These are phyloP conservation scores for Drosophila sp. DNA, from an alignment of 1,140 invertebrate genomes.

Conservation along the genomic window DNA sequence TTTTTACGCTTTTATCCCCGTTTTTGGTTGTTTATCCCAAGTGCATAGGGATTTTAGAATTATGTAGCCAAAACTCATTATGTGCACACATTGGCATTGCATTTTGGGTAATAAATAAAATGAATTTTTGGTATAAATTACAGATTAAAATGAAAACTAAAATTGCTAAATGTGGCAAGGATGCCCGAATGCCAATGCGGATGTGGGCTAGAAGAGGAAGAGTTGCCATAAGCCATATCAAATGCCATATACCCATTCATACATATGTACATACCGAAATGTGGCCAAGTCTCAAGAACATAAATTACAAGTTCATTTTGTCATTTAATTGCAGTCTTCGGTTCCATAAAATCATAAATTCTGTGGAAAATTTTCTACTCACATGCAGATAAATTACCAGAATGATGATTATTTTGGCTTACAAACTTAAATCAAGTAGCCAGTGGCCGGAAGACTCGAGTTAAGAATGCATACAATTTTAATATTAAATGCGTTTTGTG, in stretches of 20 bases:
- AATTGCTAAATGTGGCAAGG: constrained; percentile 59
- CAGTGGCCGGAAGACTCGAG: constrained; percentile 27
- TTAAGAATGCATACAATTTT: constrained; percentile 79
- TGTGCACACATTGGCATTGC: constrained; percentile 55
- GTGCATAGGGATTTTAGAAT: constrained; percentile 24
- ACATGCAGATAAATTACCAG: constrained; percentile 39
- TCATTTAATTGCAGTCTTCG: constrained; percentile 78
- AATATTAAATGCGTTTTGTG: constrained; percentile 68
- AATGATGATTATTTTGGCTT: constrained; percentile 69
- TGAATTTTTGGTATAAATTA: constrained; percentile 71
- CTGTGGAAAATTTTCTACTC: constrained; percentile 1
- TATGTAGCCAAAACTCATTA: constrained; percentile 50
- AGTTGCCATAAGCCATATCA: constrained; percentile 24
- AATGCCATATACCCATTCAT: constrained; percentile 5
- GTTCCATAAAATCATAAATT: constrained; percentile 57
- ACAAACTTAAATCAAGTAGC: constrained; percentile 37
- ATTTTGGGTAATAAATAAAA: constrained; percentile 66
- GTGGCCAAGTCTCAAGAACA: constrained; percentile 29
- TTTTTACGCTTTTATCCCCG: too few species aligned
- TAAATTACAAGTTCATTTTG: constrained; percentile 79
- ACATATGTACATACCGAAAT: too few species aligned
- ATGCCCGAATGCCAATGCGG: constrained; percentile 15
- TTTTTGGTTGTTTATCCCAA: constrained; percentile 5
- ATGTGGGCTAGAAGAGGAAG: constrained; percentile 26
- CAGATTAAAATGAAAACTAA: constrained; percentile 78